phyloP scores from a whole-genome alignment of 1,140 invertebrate genomes.

The Megalopta genalis region DNA sequence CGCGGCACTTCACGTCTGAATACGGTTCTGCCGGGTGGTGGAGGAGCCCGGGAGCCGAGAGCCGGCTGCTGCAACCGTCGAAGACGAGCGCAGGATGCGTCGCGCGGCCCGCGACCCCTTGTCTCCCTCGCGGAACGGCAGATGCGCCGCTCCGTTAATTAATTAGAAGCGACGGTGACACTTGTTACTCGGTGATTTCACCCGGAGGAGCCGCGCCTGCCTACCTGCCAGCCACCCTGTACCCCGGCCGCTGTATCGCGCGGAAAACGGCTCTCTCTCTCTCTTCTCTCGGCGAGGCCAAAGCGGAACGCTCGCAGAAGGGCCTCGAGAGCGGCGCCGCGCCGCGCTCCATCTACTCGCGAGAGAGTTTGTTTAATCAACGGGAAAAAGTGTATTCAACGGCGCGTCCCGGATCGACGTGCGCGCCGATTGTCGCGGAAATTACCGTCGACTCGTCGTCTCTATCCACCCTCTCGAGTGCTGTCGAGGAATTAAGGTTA shows the following conservation, averaged over 20 bases:
- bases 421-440: conserved; percentile 32
- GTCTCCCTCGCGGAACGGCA: neutral
- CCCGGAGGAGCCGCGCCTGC: neutral
- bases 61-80: neutral
- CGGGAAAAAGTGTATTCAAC: conserved; percentile 35
- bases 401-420: conserved; percentile 19
- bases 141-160: conserved; percentile 31
- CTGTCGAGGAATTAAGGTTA: conserved; percentile 35
- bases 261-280: neutral
- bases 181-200: conserved; percentile 51
- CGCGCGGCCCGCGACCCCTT: neutral
- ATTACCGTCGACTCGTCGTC: conserved; percentile 8
- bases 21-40: neutral
- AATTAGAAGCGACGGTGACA: conserved; percentile 52
- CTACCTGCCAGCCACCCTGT: conserved; percentile 9
- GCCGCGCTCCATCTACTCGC: conserved; percentile 10
- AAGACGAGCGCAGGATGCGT: conserved; percentile 17
- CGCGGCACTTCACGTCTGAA: conserved; percentile 37
- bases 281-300: neutral
- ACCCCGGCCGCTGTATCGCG: conserved; percentile 10
- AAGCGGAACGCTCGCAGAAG: neutral
- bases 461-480: conserved; percentile 2
- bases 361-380: conserved; percentile 40
- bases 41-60: neutral
- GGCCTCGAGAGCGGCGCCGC: conserved; percentile 22